These are phyloP conservation scores for Calvadosia cruxmelitensis DNA, from an alignment of 30 jellyfish, hydroid and myxozoan genomes.

Conservation along the genomic window DNA sequence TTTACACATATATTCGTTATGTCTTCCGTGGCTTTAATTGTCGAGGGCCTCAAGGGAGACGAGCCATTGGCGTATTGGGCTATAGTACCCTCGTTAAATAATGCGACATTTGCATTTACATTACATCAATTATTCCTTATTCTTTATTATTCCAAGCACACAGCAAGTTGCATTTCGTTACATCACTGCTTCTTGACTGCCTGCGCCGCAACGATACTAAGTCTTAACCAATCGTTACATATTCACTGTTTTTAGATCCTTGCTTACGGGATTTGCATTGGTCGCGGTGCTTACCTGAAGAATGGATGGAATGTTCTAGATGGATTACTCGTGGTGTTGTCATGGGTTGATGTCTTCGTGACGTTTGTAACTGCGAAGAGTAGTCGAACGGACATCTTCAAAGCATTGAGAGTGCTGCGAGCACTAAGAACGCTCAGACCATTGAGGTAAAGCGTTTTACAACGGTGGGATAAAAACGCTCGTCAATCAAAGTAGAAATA, in stretches of 20 bases:
- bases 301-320: constrained; percentile 78
- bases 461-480: neutral
- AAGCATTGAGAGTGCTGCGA: constrained; percentile 59
- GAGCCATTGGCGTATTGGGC: no score
- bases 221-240: neutral
- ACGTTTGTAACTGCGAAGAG: constrained; percentile 3
- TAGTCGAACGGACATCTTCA: constrained; percentile 48
- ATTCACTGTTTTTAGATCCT: constrained; percentile 27
- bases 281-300: constrained; percentile 57
- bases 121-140: neutral
- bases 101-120: neutral
- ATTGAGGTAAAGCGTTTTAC: constrained; percentile 28
- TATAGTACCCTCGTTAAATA: neutral
- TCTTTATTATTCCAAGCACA: neutral
- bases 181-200: no score
- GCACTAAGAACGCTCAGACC: constrained; percentile 87
- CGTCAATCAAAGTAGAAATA: no score
- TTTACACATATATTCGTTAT: no score
- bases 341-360: constrained; percentile 49
- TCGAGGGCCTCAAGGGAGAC: no score
- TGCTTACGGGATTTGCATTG: constrained; percentile 54
- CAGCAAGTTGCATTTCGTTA: neutral
- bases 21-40: no score
- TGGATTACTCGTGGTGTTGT: constrained; percentile 49
- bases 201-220: no score